Evolutionary conservation across 2,113 vertebrate genomes (phyloP).

Genomic region (Callipepla squamata): DNA sequence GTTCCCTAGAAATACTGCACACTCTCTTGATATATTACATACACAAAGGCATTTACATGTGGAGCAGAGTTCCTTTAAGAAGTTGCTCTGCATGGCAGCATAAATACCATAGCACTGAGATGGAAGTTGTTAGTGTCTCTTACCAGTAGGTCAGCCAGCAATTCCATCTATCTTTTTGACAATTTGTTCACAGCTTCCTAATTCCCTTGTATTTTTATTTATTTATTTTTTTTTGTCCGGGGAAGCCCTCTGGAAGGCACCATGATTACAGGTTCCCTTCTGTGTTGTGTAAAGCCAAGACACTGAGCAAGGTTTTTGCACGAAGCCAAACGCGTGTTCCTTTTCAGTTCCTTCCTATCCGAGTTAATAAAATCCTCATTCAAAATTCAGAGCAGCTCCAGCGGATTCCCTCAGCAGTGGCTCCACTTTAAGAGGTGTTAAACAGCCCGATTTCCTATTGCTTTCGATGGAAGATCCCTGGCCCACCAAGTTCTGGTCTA

Average conservation of each 20-base stretch:
- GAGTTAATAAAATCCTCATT: background rate
- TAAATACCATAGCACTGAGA: background rate
- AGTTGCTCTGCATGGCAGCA: slow-evolving; percentile 23
- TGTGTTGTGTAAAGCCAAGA: background rate
- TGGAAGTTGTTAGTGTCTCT: slow-evolving; percentile 37
- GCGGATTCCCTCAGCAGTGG: background rate
- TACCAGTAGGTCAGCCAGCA: slow-evolving; percentile 38
- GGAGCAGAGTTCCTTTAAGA: slow-evolving; percentile 13
- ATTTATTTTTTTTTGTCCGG: background rate
- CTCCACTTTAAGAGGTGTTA: background rate
- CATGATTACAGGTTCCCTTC: background rate
- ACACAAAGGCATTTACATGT: slow-evolving; percentile 39
- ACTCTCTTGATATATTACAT: background rate
- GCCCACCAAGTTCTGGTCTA: rapidly evolving
- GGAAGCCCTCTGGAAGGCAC: background rate
- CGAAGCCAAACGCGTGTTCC: background rate
- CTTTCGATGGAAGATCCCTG: background rate
- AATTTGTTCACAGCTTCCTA: slow-evolving; percentile 54
- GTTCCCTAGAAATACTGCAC: slow-evolving; percentile 9
- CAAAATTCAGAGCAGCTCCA: slow-evolving; percentile 25
- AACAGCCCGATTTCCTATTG: background rate
- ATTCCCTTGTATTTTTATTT: background rate
- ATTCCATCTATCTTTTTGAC: slow-evolving; percentile 57
- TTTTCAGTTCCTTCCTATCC: background rate
- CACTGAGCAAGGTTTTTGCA: background rate